Base-by-base conservation (phyloP, 2,113 vertebrate species). In the Crypturellus undulatus region DNA sequence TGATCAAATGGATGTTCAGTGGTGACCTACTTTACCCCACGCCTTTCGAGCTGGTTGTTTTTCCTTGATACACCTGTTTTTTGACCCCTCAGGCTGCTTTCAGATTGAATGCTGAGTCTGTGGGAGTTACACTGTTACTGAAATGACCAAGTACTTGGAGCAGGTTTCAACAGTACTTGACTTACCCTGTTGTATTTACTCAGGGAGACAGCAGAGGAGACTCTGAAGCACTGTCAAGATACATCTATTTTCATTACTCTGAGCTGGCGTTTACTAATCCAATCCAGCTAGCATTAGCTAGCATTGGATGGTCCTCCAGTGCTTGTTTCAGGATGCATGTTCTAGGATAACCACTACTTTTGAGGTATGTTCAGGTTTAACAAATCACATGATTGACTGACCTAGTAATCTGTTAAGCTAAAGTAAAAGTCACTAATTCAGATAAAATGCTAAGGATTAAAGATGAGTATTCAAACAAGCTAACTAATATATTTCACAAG, bases 41-140 rank as follows among this genome's bases (percentile, higher is more conserved):
- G 18, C 42, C 17, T 89, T 87, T 68, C 32, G 56, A 89, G 79
- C 24, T 47, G 42, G 56, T 47, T 89, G 89, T 65, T 90, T 78
- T 78, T 87, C 86, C 94, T 89, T 78, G 69, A 84, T 68, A 20
- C 47, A 92, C 88, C 69, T 90, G 86, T 9, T 84, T 94, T 96
- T 80, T 64, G 79, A 42, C 65, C 83, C 84, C 69, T 89, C 58
- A 17, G 80, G 92, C 73, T 82, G 65, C 54, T 54, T 56, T 90
- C 72, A 84, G 43, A 38, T 32, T 70, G 56, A 36, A 25, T 26
- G 38, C 42, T 75, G 80, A 32, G 28, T 68, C 62, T 87, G 78
- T 28, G 21, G 2, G 60, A 68, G 88, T 83, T 85, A 36, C n/a
- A 18, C 28, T 84, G 51, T 52, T 92, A 78, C 58, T 0, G 2